A percentile compares a stretch with the other conserved stretches of the same genome.
These are phyloP conservation scores for Penelope pileata DNA, from an alignment of 2,113 vertebrate genomes.

Conservation along the genomic window DNA sequence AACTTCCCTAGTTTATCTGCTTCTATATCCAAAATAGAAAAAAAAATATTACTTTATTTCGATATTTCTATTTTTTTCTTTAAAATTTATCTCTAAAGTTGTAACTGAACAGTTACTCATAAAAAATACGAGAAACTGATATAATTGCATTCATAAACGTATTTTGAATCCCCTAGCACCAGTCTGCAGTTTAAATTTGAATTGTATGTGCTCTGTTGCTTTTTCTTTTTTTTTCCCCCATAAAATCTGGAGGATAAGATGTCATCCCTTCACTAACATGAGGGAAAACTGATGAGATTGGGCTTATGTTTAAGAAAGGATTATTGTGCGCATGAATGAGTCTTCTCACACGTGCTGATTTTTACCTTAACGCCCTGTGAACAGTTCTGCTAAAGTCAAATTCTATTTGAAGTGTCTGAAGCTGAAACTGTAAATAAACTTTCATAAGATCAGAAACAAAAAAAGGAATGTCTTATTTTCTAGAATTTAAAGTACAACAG, in stretches of 20 bases:
- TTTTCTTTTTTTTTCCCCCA: background rate
- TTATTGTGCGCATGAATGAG: background rate
- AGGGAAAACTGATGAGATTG: background rate
- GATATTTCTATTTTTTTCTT: background rate
- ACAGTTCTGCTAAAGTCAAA: background rate
- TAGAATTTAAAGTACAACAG: background rate
- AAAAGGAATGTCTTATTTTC: background rate
- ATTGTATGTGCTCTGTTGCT: background rate
- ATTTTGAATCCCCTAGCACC: background rate
- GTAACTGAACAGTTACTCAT: background rate
- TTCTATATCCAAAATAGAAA: background rate
- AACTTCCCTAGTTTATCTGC: background rate
- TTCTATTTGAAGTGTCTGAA: background rate
- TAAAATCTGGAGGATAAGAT: background rate
- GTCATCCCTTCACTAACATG: background rate
- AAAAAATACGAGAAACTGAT: background rate
- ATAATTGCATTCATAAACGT: background rate
- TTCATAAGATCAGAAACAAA: background rate
- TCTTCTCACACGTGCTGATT: fast-evolving
- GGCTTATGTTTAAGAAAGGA: background rate
- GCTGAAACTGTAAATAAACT: background rate
- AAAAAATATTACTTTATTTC: background rate
- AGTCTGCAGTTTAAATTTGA: background rate
- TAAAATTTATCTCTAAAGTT: background rate
- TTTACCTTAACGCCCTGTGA: background rate